Evolutionary conservation across 2,888 invertebrate genomes (phyloP).

Genomic region (Pycnomerus fuliginosus): DNA sequence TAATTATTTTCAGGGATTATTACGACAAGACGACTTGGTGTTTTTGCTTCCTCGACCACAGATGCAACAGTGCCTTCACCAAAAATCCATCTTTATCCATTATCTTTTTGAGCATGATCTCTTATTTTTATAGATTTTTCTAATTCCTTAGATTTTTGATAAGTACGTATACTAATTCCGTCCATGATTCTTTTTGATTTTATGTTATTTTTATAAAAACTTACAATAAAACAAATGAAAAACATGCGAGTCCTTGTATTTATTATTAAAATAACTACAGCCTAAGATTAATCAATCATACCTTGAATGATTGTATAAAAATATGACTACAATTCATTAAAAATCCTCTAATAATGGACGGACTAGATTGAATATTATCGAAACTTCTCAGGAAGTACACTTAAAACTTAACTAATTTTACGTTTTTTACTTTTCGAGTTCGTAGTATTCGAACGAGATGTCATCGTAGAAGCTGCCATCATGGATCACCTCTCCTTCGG

Average conservation of each 20-base stretch:
- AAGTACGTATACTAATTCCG: no score
- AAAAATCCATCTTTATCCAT: constrained; percentile 28
- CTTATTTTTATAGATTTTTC: no score
- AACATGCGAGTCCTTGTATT: no score
- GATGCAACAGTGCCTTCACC: constrained; percentile 64
- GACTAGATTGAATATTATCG: constrained; percentile 17
- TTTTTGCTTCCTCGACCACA: constrained; percentile 88
- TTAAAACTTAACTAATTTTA: constrained; percentile 11
- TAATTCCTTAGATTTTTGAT: no score
- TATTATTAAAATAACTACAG: no score
- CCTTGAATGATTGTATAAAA: constrained; percentile 22
- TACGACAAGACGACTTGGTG: constrained; percentile 83
- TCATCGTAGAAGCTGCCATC: constrained; percentile 56
- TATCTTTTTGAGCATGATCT: neutral
- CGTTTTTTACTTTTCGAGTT: constrained; percentile 45
- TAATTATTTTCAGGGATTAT: constrained; percentile 61
- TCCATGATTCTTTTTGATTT: no score
- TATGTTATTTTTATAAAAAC: no score
- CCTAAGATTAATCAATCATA: constrained; percentile 19
- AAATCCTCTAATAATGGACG: constrained; percentile 14
- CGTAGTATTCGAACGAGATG: constrained; percentile 57
- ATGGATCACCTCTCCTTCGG: constrained; percentile 55
- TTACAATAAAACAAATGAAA: no score
- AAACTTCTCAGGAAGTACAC: constrained; percentile 15
- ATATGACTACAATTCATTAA: constrained; percentile 18